phyloP scores from a whole-genome alignment of 2,113 vertebrate species.

The Hypomesus transpacificus region DNA sequence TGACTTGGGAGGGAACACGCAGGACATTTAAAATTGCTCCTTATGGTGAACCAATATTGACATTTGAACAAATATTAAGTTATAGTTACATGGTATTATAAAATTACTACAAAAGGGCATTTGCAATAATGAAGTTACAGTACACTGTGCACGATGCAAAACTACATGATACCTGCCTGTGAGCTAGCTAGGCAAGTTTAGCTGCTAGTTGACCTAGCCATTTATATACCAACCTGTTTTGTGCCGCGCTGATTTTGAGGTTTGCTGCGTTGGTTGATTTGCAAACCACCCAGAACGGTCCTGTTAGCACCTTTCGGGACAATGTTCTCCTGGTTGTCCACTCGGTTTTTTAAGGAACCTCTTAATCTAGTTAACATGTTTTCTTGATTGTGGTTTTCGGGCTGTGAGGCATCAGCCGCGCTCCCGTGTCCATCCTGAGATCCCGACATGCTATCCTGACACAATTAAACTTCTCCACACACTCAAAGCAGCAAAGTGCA shows the following conservation, averaged over 20 bases:
- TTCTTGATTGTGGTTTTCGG: slow-evolving; percentile 56
- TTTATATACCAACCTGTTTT: slow-evolving; percentile 50
- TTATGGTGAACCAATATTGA: neutral
- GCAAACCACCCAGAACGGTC: slow-evolving; percentile 77
- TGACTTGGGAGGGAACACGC: neutral
- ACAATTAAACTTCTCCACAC: neutral
- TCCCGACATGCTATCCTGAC: slow-evolving; percentile 56
- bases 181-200: neutral
- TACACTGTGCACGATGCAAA: neutral
- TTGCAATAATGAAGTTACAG: neutral
- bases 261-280: slow-evolving; percentile 62
- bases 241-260: slow-evolving; percentile 54
- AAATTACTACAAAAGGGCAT: neutral
- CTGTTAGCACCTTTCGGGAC: slow-evolving; percentile 67
- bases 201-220: neutral
- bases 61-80: no score
- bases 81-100: neutral
- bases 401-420: slow-evolving; percentile 41
- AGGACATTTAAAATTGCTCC: slow-evolving; percentile 21
- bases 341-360: slow-evolving; percentile 45
- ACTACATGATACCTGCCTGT: neutral
- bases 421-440: slow-evolving; percentile 47
- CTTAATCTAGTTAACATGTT: slow-evolving; percentile 57
- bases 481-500: neutral
- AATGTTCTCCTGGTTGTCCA: slow-evolving; percentile 86